These are phyloP conservation scores for Rhizoglyphus robini DNA, from an alignment of 1,140 invertebrate species.

Conservation along the genomic window DNA sequence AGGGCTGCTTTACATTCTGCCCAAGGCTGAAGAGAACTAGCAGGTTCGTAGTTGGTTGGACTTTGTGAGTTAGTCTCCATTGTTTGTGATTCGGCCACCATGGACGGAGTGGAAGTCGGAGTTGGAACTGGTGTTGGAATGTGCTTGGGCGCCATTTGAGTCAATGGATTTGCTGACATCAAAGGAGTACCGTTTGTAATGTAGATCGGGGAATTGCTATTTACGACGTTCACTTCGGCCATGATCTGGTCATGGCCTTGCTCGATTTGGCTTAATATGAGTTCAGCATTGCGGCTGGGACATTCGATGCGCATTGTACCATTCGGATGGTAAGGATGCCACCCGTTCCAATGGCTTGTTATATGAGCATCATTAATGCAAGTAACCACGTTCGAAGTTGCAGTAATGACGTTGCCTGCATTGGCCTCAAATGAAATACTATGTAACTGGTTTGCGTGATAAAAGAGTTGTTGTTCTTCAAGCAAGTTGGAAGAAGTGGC, in stretches of 20 bases:
- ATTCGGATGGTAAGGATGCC: too few species aligned
- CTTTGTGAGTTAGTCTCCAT: neutral
- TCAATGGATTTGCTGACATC: neutral
- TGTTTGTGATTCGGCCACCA: neutral
- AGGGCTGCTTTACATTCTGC: neutral
- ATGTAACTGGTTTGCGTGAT: neutral
- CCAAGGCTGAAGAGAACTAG: neutral
- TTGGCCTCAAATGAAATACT: neutral
- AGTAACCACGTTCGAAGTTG: slow-evolving; percentile 20
- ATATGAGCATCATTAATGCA: slow-evolving; percentile 18
- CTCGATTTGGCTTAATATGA: neutral
- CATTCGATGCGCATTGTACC: neutral
- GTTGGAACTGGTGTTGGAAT: neutral
- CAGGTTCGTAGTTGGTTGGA: neutral
- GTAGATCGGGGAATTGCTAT: neutral
- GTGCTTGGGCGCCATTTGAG: neutral
- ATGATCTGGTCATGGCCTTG: neutral
- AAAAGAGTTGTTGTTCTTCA: slow-evolving; percentile 5
- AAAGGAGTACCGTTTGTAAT: neutral
- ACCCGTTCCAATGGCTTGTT: neutral
- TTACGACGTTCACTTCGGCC: neutral
- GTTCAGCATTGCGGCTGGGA: neutral
- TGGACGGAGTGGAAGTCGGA: neutral
- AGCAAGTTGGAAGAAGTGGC: neutral
- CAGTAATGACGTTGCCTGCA: slow-evolving; percentile 10